Base-by-base conservation (phyloP, 2,888 invertebrate genomes). In the Masnerella sp. region DNA sequence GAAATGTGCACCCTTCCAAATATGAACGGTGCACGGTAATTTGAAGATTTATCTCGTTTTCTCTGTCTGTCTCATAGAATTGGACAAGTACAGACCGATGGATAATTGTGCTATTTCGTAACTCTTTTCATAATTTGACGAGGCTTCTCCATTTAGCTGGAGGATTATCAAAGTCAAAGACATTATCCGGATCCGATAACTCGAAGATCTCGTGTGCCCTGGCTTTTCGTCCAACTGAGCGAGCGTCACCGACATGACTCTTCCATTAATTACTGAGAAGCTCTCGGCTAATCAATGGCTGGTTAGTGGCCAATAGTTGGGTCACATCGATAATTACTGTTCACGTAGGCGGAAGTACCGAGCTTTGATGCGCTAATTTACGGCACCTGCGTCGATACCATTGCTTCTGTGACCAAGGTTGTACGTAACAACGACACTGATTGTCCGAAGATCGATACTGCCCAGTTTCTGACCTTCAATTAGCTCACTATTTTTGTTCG, bases 241-340 rank as follows among this genome's bases (percentile, higher is more conserved):
- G 70, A 68, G 67, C 71, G 74, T 75, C 71, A 73, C 64, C 54
- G 76, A 80, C 80, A 79, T 59, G 82, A 81, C 79, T 81, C 80
- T 84, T 82, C 82, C 83, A 84, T 84, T 85, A 84, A 86, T 85
- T 85, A 86, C 80, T 76, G 76, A 80, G 75, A 79, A 81, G 80
- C 82, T 82, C 78, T 77, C 75, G 78, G 82, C 84, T 84, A 85
- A 86, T 85, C 85, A 84, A 83, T 85, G 83, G 83, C 78, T 83
- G 83, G 83, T 85, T 85, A 85, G 83, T 81, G 83, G 83, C 81
- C 82, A 80, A 81, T 84, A 82, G 82, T 82, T 79, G 79, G 81
- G 77, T 79, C 81, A 78, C 84, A 79, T 83, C 84, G 83, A 84
- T 85, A 85, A 85, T 85, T 85, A 84, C 81, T 81, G 79, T 76